phyloP scores from a whole-genome alignment of 2,113 vertebrate species.

The Bucco capensis region DNA sequence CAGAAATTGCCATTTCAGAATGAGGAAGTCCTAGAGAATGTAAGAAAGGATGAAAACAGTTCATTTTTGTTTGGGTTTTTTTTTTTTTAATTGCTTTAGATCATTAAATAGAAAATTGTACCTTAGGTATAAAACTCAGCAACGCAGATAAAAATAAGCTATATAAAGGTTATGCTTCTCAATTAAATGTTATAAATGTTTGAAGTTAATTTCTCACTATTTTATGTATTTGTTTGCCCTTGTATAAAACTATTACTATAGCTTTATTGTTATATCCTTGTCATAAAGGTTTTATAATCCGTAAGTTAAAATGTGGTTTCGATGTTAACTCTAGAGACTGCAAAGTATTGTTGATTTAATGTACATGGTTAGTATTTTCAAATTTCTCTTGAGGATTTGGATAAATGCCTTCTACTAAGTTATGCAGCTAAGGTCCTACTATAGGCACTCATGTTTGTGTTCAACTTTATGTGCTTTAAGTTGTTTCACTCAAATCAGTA shows the following conservation, averaged over 20 bases:
- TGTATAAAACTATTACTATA: neutral
- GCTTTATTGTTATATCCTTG: neutral
- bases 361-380: neutral
- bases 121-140: neutral
- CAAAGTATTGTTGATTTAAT: neutral
- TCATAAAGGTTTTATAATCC: neutral
- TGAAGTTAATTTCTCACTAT: neutral
- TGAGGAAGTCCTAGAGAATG: neutral
- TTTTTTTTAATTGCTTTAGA: neutral
- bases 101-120: neutral
- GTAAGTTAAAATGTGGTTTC: neutral
- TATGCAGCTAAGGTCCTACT: neutral
- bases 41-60: neutral
- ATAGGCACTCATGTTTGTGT: neutral
- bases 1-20: constrained; percentile 58
- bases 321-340: neutral
- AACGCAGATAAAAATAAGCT: neutral
- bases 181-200: neutral
- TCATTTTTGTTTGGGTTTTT: neutral
- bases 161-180: neutral
- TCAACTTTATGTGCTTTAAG: neutral
- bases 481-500: neutral
- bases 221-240: neutral
- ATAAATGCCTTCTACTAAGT: neutral
- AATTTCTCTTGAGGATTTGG: neutral